Evolutionary conservation across 1,140 invertebrate genomes (phyloP).

Genomic region (Drosophila takahashii): DNA sequence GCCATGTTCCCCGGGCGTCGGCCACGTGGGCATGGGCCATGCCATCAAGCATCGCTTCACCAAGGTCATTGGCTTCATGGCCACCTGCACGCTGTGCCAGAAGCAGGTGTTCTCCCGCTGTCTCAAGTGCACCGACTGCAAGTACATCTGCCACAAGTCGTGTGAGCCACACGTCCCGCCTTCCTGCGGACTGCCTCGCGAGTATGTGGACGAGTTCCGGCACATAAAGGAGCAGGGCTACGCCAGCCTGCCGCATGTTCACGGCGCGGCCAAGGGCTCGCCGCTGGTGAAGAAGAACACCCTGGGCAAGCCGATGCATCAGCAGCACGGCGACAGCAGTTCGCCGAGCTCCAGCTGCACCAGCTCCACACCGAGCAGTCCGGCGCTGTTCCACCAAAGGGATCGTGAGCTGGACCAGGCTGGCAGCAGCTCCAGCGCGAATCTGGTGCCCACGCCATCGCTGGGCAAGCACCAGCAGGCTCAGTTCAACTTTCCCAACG

Average conservation of each 20-base stretch:
- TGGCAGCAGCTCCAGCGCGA: conserved; percentile 76
- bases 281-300: conserved; percentile 78
- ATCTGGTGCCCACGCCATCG: conserved; percentile 30
- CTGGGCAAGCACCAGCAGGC: conserved; percentile 85
- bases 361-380: conserved; percentile 97
- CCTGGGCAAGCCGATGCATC: conserved; percentile 50
- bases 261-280: conserved; percentile 79
- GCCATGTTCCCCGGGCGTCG: conserved; percentile 91
- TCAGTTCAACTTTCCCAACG: conserved; percentile 94
- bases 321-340: conserved; percentile 90
- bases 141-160: conserved; percentile 95
- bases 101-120: conserved; percentile 95
- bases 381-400: conserved; percentile 89
- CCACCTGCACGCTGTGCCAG: conserved; percentile 95
- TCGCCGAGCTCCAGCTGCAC: conserved; percentile 98
- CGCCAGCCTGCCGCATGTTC: conserved; percentile 45
- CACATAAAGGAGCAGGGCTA: conserved; percentile 86
- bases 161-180: conserved; percentile 96
- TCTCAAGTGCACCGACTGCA: conserved; percentile 97
- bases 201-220: conserved; percentile 92
- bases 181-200: conserved; percentile 94
- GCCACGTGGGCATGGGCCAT: conserved; percentile 93
- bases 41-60: conserved; percentile 96
- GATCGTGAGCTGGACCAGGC: conserved; percentile 59
- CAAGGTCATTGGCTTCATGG: conserved; percentile 94